Conservation (phyloP, 2,888 invertebrate species). For the Zootermopsis nevadensis region DNA sequence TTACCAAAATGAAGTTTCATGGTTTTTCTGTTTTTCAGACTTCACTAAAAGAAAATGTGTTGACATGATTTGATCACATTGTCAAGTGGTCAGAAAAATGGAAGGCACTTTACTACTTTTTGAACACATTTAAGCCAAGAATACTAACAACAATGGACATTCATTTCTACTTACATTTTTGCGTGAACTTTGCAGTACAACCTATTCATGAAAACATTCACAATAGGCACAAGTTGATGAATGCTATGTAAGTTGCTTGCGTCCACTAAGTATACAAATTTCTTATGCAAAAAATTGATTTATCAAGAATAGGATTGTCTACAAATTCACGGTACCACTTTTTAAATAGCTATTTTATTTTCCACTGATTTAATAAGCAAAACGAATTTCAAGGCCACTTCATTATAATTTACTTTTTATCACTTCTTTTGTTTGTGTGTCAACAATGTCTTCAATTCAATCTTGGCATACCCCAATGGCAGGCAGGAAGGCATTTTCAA, state of each 20-base stretch:
- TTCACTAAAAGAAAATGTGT: conserved; percentile 54
- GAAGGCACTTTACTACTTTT: conserved; percentile 81
- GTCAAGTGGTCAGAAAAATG: conserved; percentile 64
- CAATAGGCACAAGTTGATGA: conserved; percentile 55
- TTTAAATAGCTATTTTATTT: conserved; percentile 61
- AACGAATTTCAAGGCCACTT: conserved; percentile 58
- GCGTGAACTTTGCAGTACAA: conserved; percentile 54
- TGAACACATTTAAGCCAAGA: conserved; percentile 72
- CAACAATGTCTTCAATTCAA: conserved; percentile 63
- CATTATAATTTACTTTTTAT: conserved; percentile 58
- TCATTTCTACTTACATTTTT: conserved; percentile 52
- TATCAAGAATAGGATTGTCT: conserved; percentile 56
- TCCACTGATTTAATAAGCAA: conserved; percentile 55
- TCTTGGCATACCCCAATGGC: conserved; percentile 73
- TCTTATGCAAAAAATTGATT: conserved; percentile 54
- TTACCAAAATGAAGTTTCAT: conserved; percentile 52
- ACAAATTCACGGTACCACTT: conserved; percentile 56
- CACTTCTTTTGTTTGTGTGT: conserved; percentile 58
- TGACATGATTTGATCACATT: conserved; percentile 59
- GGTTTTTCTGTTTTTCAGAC: conserved; percentile 38
- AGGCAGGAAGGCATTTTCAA: conserved; percentile 73
- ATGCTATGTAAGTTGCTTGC: conserved; percentile 54
- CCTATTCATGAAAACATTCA: conserved; percentile 54
- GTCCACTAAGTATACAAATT: conserved; percentile 54
- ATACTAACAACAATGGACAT: conserved; percentile 54